These are phyloP conservation scores for Junonia oenone DNA, from an alignment of 2,888 invertebrate species.

Conservation along the genomic window DNA sequence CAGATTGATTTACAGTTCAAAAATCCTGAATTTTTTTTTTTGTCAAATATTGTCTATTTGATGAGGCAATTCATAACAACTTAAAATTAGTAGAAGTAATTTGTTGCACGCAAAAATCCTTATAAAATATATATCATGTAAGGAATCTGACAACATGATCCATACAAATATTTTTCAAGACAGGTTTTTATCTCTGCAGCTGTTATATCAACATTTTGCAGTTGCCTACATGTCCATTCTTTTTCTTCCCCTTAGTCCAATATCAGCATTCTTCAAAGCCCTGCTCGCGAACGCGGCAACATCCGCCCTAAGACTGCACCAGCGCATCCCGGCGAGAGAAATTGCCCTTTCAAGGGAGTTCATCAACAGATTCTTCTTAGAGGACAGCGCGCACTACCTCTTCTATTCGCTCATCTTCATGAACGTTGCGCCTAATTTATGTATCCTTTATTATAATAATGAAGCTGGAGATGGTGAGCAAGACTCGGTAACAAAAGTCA, in stretches of 20 bases:
- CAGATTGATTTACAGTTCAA: background rate
- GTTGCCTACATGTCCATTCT: no score
- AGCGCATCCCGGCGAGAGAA: constrained; percentile 87
- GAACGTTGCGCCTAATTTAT: constrained; percentile 91
- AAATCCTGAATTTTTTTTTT: background rate
- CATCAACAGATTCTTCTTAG: constrained; percentile 87
- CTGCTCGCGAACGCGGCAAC: constrained; percentile 96
- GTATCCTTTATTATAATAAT: constrained; percentile 83
- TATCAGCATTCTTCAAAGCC: constrained; percentile 93
- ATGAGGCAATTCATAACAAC: no score
- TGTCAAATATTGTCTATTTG: no score
- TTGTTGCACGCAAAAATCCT: no score
- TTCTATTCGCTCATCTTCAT: constrained; percentile 97
- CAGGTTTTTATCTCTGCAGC: no score
- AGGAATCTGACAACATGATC: no score
- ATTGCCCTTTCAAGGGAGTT: constrained; percentile 92
- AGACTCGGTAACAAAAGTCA: no score
- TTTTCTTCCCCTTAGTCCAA: no score
- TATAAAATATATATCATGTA: no score
- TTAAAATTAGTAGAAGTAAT: no score
- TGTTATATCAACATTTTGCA: no score
- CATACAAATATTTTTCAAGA: no score
- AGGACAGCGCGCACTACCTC: constrained; percentile 97
- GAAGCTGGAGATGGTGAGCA: background rate
- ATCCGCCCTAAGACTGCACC: constrained; percentile 96